Percentiles rank a stretch among this genome's conserved stretches.
Evolutionary conservation across 1,140 invertebrate species (phyloP).

Genomic region (Conus ventricosus): DNA sequence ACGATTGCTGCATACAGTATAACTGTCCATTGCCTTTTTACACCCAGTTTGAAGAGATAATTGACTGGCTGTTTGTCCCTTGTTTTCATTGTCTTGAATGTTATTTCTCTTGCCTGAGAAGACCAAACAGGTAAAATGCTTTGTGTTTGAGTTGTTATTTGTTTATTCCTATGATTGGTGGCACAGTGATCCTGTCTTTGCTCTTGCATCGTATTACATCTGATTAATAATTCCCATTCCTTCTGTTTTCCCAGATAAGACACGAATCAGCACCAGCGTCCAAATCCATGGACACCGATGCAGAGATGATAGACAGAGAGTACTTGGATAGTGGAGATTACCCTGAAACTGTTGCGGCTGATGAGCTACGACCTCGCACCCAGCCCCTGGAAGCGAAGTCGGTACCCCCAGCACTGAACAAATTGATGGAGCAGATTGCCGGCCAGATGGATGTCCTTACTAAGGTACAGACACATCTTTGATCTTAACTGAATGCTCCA

Average conservation of each 20-base stretch:
- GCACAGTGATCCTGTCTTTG: no score
- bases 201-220: no score
- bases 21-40: no score
- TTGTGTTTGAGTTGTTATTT: no score
- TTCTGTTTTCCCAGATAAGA: background rate
- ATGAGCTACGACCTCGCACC: conserved; percentile 40
- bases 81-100: no score
- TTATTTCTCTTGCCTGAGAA: no score
- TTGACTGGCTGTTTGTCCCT: no score
- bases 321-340: background rate
- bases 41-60: no score
- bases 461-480: conserved; percentile 57
- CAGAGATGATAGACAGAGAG: conserved; percentile 28
- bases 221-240: background rate
- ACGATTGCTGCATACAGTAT: no score
- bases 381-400: conserved; percentile 60
- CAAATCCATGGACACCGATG: background rate
- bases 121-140: no score
- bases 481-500: no score
- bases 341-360: conserved; percentile 17
- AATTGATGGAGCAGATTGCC: conserved; percentile 73
- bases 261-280: background rate
- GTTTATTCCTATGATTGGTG: no score
- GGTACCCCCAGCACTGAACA: conserved; percentile 63
- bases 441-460: conserved; percentile 74